These are phyloP conservation scores for Melanophora roralis DNA, from an alignment of 2,888 invertebrate species.

Conservation along the genomic window DNA sequence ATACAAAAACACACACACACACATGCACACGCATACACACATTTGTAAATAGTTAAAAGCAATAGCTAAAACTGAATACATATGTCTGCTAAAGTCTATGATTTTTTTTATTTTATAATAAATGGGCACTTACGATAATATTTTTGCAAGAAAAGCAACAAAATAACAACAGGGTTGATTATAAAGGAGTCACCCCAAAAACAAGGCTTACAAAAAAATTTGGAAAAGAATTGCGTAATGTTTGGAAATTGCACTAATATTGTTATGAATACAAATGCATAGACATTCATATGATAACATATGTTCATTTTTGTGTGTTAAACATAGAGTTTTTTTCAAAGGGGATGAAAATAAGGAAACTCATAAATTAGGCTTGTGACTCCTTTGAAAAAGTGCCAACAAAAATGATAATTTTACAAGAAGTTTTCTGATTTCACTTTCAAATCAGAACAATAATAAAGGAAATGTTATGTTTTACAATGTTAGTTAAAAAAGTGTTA, in stretches of 20 bases:
- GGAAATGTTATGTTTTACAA: no score
- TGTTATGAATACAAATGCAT: not conserved
- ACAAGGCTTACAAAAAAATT: not conserved
- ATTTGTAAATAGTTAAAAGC: not conserved
- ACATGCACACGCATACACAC: slow-evolving; percentile 51
- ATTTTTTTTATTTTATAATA: slow-evolving; percentile 13
- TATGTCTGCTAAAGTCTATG: not conserved
- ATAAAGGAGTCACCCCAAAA: slow-evolving; percentile 17
- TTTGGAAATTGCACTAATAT: not conserved
- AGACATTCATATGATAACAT: no score
- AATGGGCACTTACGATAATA: slow-evolving; percentile 11
- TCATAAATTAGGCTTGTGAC: no score
- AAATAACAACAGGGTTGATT: slow-evolving; percentile 54
- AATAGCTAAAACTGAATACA: slow-evolving; percentile 12
- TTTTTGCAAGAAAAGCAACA: slow-evolving; percentile 57
- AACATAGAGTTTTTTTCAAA: no score
- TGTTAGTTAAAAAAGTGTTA: no score
- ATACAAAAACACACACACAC: slow-evolving; percentile 57
- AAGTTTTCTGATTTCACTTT: no score
- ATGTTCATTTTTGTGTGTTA: no score
- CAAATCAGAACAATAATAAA: no score
- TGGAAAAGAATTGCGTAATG: not conserved
- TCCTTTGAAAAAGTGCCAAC: no score
- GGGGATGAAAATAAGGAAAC: no score
- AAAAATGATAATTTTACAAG: no score